Evolutionary conservation across 1,140 invertebrate genomes (phyloP).

Genomic region (Drosophila ercepeae): DNA sequence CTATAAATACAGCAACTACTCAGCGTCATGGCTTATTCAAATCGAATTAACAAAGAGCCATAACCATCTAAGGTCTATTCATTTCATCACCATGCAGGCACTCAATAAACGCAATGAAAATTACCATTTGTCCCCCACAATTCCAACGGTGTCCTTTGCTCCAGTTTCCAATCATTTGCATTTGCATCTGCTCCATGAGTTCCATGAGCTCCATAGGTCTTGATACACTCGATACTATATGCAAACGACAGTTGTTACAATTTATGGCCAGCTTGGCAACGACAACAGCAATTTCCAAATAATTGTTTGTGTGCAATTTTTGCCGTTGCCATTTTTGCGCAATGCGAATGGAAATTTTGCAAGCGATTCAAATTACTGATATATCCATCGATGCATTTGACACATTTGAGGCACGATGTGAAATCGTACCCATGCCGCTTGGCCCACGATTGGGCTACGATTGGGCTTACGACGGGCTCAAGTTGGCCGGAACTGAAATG

Average conservation of each 20-base stretch:
- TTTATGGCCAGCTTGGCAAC: constrained; percentile 60
- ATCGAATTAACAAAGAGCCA: neutral
- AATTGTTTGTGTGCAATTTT: constrained; percentile 54
- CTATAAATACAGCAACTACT: no score
- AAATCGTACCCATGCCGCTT: constrained; percentile 21
- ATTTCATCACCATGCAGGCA: constrained; percentile 49
- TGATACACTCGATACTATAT: constrained; percentile 44
- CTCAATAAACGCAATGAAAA: constrained; percentile 60
- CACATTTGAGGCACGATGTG: constrained; percentile 55
- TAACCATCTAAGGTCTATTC: neutral
- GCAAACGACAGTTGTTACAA: constrained; percentile 78
- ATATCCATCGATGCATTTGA: constrained; percentile 73
- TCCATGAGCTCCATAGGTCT: neutral
- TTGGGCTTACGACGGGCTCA: constrained; percentile 12
- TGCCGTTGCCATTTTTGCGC: constrained; percentile 59
- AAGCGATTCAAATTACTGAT: constrained; percentile 72
- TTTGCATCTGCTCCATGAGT: constrained; percentile 8
- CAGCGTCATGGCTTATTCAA: neutral
- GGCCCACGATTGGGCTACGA: neutral
- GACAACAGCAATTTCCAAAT: constrained; percentile 56
- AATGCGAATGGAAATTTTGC: constrained; percentile 74
- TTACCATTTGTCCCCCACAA: constrained; percentile 37
- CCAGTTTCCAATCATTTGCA: constrained; percentile 28
- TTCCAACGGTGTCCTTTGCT: constrained; percentile 3
- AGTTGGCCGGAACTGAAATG: constrained; percentile 62